A percentile compares a stretch with the other conserved stretches of the same genome.
phyloP scores from a whole-genome alignment of 2,888 invertebrate genomes.

The Drosophila anomalata region DNA sequence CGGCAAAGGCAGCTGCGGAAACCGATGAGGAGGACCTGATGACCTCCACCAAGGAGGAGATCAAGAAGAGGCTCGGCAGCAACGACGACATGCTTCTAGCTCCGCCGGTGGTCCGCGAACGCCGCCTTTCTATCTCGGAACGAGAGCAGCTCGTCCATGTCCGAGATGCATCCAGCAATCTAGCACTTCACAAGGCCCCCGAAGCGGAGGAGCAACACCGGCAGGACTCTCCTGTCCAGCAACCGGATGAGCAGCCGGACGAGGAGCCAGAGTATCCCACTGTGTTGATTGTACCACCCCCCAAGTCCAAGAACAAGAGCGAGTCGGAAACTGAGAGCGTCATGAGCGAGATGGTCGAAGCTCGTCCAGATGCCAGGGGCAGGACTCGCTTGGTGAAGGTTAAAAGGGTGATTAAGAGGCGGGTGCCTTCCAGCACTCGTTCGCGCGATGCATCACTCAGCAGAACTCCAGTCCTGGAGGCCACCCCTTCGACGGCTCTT shows the following conservation, averaged over 20 bases:
- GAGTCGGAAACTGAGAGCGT: conserved; percentile 59
- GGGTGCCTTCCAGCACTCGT: conserved; percentile 81
- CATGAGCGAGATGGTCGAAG: conserved; percentile 76
- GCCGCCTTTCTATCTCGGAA: conserved; percentile 82
- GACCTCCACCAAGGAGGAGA: conserved; percentile 43
- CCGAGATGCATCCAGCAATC: conserved; percentile 71
- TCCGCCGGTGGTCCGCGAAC: conserved; percentile 70
- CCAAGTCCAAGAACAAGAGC: conserved; percentile 43
- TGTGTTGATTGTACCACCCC: conserved; percentile 46
- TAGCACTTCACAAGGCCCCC: conserved; percentile 63
- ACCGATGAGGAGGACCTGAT: conserved; percentile 57
- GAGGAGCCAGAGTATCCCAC: conserved; percentile 63
- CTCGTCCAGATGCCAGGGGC: conserved; percentile 81
- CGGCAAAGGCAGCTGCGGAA: conserved; percentile 84
- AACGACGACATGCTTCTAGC: conserved; percentile 59
- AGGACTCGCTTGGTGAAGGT: conserved; percentile 81
- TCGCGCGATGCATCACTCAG: conserved; percentile 80
- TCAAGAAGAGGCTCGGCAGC: conserved; percentile 71
- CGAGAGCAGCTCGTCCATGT: conserved; percentile 81
- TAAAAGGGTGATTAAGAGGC: conserved; percentile 79
- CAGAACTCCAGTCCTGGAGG: conserved; percentile 54
- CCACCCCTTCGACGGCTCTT: conserved; percentile 47
- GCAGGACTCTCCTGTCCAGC: conserved; percentile 1
- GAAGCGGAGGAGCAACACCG: conserved; percentile 20
- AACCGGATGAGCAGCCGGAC: conserved; percentile 20